Evolutionary conservation across 2,113 vertebrate genomes (phyloP).

Genomic region (Dromas ardeola): DNA sequence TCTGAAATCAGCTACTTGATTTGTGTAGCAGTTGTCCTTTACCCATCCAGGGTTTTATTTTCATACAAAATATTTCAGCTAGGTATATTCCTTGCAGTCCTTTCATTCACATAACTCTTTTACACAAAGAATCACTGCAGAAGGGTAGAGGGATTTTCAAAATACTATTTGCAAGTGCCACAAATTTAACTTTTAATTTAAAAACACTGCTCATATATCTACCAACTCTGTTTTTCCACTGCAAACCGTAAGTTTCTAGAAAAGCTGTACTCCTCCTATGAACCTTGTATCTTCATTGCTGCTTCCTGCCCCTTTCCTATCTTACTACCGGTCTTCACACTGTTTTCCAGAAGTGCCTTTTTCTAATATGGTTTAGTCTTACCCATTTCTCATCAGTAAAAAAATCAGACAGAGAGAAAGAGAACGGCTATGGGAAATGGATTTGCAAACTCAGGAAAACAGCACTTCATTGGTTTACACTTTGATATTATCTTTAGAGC

Average conservation of each 20-base stretch:
- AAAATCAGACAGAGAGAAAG: not conserved
- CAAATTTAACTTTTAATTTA: not conserved
- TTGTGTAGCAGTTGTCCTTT: not conserved
- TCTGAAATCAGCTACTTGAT: not conserved
- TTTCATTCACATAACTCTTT: not conserved
- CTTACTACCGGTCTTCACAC: not conserved
- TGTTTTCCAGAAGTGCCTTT: not conserved
- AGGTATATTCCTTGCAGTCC: not conserved
- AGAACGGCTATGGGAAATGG: not conserved
- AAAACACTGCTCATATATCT: not conserved
- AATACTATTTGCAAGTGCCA: not conserved
- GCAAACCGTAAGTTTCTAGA: not conserved
- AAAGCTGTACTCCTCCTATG: not conserved
- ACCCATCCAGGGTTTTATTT: not conserved
- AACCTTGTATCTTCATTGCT: not conserved
- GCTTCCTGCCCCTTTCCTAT: not conserved
- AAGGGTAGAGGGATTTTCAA: not conserved
- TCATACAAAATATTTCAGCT: not conserved
- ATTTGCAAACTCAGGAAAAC: not conserved
- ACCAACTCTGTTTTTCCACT: not conserved
- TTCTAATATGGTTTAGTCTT: not conserved
- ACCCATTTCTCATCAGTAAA: not conserved
- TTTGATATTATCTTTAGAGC: not conserved
- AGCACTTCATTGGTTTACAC: not conserved
- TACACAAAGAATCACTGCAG: not conserved